These are phyloP conservation scores for Phrynocephalus versicolor DNA, from an alignment of 2,113 vertebrate species.

Conservation along the genomic window DNA sequence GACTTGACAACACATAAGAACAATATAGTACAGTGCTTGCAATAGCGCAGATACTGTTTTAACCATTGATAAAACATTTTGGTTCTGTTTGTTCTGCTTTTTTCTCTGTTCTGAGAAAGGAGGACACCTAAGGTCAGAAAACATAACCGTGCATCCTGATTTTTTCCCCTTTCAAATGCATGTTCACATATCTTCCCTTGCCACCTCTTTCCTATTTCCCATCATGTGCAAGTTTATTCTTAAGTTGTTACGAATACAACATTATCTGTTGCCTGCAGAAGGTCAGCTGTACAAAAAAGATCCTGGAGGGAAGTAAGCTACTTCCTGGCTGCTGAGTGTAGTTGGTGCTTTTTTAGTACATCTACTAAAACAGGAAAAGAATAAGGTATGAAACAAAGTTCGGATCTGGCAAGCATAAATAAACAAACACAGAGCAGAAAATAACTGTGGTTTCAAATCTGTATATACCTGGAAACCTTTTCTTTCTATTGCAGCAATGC, in stretches of 20 bases:
- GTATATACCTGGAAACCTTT: neutral
- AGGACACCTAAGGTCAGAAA: neutral
- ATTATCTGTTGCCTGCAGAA: slow-evolving; percentile 19
- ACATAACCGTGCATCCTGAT: neutral
- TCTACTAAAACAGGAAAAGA: neutral
- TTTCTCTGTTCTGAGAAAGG: neutral
- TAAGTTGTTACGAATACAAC: neutral
- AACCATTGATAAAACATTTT: neutral
- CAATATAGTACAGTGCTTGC: neutral
- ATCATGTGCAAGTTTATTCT: neutral
- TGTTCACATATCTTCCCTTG: neutral
- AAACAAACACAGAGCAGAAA: neutral
- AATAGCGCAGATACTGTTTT: neutral
- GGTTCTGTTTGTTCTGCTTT: neutral
- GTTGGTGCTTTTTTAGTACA: neutral
- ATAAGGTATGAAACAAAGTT: slow-evolving; percentile 4
- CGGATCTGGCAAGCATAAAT: neutral
- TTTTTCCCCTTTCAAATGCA: neutral
- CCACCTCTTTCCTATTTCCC: neutral
- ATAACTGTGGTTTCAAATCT: neutral
- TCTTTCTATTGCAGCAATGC: neutral
- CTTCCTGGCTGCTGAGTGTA: slow-evolving; percentile 14
- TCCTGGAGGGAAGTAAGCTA: slow-evolving; percentile 3
- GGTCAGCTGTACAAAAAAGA: slow-evolving; percentile 7
- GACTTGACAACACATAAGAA: too few species aligned